Evolutionary conservation across 2,888 invertebrate genomes (phyloP).

Genomic region (Lithophane socia): DNA sequence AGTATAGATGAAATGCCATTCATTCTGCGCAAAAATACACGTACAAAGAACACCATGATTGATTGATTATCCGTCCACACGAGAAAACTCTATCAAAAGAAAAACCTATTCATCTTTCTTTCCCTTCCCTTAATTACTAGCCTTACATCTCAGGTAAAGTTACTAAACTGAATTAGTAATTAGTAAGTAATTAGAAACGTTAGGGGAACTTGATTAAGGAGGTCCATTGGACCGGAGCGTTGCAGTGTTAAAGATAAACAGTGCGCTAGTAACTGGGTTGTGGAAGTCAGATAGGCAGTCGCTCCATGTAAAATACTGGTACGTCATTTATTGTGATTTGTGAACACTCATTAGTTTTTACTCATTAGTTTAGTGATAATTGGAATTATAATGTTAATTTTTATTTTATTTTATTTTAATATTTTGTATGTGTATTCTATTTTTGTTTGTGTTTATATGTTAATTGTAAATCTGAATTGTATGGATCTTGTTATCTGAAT

Average conservation of each 20-base stretch:
- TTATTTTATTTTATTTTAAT: too few relatives aligned
- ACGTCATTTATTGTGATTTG: too few relatives aligned
- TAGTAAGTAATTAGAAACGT: conserved; percentile 31
- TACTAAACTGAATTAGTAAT: conserved; percentile 45
- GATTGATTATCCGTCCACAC: conserved; percentile 18
- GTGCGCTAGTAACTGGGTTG: neutral
- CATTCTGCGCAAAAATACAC: neutral
- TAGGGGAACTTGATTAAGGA: conserved; percentile 3
- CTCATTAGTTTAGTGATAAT: too few relatives aligned
- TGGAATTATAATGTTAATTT: too few relatives aligned
- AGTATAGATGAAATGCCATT: neutral
- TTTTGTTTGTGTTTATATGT: too few relatives aligned
- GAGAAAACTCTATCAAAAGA: conserved; percentile 25
- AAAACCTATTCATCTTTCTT: conserved; percentile 39
- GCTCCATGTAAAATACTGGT: neutral
- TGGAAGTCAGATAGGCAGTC: neutral
- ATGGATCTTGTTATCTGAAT: too few relatives aligned
- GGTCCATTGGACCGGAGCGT: neutral
- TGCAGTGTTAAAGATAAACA: neutral
- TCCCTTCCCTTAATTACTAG: neutral
- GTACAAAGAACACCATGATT: conserved; percentile 15
- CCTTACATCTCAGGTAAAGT: conserved; percentile 5
- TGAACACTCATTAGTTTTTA: too few relatives aligned
- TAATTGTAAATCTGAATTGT: too few relatives aligned
- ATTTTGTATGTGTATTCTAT: too few relatives aligned